These are phyloP conservation scores for Luperina nickerlii DNA, from an alignment of 2,888 invertebrate species.

Conservation along the genomic window DNA sequence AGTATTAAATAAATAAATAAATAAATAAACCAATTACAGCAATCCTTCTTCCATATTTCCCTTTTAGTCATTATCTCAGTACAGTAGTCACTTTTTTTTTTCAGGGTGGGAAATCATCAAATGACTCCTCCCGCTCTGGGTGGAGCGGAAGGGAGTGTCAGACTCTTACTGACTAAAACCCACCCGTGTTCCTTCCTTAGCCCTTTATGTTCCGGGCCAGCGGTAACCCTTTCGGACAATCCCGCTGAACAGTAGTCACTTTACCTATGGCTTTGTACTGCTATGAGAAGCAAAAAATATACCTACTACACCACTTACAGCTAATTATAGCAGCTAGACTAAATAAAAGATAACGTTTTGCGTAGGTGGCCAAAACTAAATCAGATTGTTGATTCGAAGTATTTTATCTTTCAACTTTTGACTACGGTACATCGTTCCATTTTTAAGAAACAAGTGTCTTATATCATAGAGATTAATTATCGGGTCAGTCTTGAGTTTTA, in stretches of 20 bases:
- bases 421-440: no score
- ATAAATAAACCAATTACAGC: neutral
- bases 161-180: no score
- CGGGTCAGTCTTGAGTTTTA: neutral
- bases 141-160: no score
- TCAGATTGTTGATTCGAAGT: constrained; percentile 5
- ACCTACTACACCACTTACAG: neutral
- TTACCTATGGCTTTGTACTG: neutral
- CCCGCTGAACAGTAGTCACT: neutral
- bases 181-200: no score
- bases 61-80: neutral
- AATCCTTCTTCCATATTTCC: neutral
- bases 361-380: constrained; percentile 22
- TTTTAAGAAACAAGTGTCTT: neutral
- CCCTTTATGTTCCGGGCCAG: no score
- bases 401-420: neutral
- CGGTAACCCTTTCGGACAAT: no score
- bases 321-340: constrained; percentile 39
- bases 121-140: no score
- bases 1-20: no score
- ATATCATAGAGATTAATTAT: neutral
- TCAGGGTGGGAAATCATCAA: no score
- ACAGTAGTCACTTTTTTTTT: neutral
- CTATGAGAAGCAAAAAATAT: neutral
- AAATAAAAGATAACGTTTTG: constrained; percentile 40